Evolutionary conservation across 1,140 invertebrate genomes (phyloP).

Genomic region (Nilaparvata lugens): DNA sequence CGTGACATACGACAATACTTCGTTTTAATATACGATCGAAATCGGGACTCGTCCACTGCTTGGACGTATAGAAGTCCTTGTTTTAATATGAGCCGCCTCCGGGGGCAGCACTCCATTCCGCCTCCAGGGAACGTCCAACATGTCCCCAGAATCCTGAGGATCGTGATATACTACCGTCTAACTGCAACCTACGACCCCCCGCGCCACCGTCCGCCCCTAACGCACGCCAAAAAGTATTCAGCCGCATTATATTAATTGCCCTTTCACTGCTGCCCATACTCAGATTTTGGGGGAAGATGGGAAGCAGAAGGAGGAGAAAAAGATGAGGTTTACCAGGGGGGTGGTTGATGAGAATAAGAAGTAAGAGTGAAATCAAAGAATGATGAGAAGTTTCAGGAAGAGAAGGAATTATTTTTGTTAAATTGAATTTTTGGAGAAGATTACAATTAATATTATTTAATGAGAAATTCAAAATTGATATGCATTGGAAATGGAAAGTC

Average conservation of each 20-base stretch:
- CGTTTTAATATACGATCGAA: slow-evolving; percentile 7
- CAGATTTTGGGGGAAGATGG: neutral
- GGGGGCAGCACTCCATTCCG: no score
- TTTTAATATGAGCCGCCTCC: neutral
- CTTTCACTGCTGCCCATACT: neutral
- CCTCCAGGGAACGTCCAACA: neutral
- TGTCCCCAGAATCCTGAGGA: neutral
- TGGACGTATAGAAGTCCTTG: slow-evolving; percentile 1
- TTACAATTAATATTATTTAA: no score
- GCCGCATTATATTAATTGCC: neutral
- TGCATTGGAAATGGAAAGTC: no score
- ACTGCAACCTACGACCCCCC: neutral
- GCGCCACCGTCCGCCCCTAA: neutral
- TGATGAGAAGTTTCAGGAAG: no score
- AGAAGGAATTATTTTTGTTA: no score
- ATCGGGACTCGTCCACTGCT: neutral
- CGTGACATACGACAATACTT: slow-evolving; percentile 1
- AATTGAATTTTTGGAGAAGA: no score
- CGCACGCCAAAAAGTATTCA: neutral
- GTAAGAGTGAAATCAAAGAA: no score
- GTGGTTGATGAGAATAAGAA: no score
- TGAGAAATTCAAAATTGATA: no score
- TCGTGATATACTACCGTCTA: neutral
- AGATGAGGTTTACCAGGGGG: no score
- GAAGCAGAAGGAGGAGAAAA: no score